Evolutionary conservation across 2,888 invertebrate genomes (phyloP).

Genomic region (Xylocampa areola): DNA sequence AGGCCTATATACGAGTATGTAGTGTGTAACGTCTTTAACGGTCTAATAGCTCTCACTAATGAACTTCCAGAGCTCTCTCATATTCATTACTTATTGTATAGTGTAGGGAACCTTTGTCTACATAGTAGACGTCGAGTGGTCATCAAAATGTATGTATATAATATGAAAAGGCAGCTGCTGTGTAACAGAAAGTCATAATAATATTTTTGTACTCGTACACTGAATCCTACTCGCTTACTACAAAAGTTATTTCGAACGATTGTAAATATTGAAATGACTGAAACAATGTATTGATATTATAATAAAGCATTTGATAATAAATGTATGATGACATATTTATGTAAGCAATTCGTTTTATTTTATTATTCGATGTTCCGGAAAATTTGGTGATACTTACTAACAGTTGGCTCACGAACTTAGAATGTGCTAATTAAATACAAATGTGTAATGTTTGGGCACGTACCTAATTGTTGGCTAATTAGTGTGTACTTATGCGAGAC

Average conservation of each 20-base stretch:
- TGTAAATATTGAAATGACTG: conserved; percentile 63
- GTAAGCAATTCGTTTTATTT: conserved; percentile 55
- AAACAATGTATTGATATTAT: conserved; percentile 63
- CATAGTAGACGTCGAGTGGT: conserved; percentile 47
- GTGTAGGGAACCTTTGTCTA: conserved; percentile 49
- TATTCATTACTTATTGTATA: conserved; percentile 50
- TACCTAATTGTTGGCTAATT: conserved; percentile 42
- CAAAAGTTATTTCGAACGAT: conserved; percentile 52
- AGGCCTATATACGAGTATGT: conserved; percentile 17
- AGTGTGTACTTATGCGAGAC: conserved; percentile 19
- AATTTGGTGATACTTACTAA: conserved; percentile 27
- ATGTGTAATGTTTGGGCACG: conserved; percentile 39
- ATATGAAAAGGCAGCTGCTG: conserved; percentile 37
- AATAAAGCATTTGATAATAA: conserved; percentile 60
- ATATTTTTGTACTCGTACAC: conserved; percentile 47
- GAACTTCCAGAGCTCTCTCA: conserved; percentile 62
- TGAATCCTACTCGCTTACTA: conserved; percentile 48
- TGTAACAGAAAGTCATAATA: conserved; percentile 59
- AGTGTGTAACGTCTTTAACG: conserved; percentile 40
- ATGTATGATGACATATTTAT: conserved; percentile 57
- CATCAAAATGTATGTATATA: conserved; percentile 41
- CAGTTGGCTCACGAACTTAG: conserved; percentile 26
- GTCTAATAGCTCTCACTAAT: conserved; percentile 51
- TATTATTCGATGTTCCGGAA: conserved; percentile 7
- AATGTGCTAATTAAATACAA: conserved; percentile 47